phyloP scores from a whole-genome alignment of 2,113 vertebrate genomes.

The Anhinga rufa region DNA sequence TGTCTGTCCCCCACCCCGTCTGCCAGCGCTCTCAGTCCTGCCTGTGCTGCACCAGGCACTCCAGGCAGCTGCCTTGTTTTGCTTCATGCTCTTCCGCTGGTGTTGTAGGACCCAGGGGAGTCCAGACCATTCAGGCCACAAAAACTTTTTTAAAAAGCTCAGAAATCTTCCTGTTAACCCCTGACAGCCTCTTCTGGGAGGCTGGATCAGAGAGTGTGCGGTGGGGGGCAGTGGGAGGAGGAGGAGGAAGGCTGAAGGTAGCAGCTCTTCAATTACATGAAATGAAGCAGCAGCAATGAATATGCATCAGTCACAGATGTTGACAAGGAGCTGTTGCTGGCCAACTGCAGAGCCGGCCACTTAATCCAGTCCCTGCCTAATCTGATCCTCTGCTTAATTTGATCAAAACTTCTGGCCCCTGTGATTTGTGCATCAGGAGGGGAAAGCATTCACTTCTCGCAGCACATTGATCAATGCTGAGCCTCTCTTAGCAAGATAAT shows the following conservation, averaged over 20 bases:
- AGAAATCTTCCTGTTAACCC: slow-evolving; percentile 61
- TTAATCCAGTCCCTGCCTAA: slow-evolving; percentile 51
- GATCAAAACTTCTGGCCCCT: slow-evolving; percentile 35
- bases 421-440: slow-evolving; percentile 37
- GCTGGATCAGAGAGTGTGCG: accelerated
- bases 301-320: slow-evolving; percentile 57
- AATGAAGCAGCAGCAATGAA: slow-evolving; percentile 51
- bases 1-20: no score
- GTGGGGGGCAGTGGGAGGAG: neutral
- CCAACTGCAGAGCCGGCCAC: slow-evolving; percentile 22
- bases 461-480: neutral
- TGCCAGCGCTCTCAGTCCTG: neutral
- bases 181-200: neutral
- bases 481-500: slow-evolving; percentile 36
- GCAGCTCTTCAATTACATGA: slow-evolving; percentile 1
- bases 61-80: slow-evolving; percentile 22
- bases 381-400: slow-evolving; percentile 58
- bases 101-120: slow-evolving; percentile 28
- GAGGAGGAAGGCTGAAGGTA: neutral
- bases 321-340: slow-evolving; percentile 51
- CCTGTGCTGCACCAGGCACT: neutral
- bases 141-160: slow-evolving; percentile 33
- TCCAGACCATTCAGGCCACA: slow-evolving; percentile 43
- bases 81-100: slow-evolving; percentile 44
- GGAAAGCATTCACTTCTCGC: neutral